phyloP scores from a whole-genome alignment of 2,113 vertebrate genomes.

The Camelus dromedarius region DNA sequence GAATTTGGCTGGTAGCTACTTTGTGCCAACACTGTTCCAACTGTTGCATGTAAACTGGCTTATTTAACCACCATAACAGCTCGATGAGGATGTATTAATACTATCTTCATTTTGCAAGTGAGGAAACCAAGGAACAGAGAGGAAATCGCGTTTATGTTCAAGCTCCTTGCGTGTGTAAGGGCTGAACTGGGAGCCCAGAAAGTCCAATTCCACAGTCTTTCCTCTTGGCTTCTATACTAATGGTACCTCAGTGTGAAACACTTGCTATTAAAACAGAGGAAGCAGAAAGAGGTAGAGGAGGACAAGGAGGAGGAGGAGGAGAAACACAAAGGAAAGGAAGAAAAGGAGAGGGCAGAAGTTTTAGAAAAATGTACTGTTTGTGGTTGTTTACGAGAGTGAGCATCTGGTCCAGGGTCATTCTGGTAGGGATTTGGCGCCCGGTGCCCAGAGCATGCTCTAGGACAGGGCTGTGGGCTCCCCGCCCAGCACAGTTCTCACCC shows the following conservation, averaged over 20 bases:
- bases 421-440: neutral
- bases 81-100: neutral
- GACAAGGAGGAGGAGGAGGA: neutral
- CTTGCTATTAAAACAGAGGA: neutral
- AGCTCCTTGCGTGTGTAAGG: neutral
- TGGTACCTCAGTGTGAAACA: neutral
- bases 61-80: neutral
- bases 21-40: neutral
- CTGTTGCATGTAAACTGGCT: neutral
- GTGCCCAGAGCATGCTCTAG: neutral
- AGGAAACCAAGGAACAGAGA: neutral
- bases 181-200: neutral
- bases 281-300: neutral
- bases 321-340: neutral
- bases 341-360: neutral
- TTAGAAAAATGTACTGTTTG: neutral
- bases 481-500: neutral
- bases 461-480: neutral
- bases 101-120: neutral
- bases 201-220: neutral
- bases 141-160: accelerated
- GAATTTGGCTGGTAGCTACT: neutral
- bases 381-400: neutral
- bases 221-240: neutral
- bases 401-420: neutral